These are phyloP conservation scores for Tipula helvola DNA, from an alignment of 2,888 invertebrate genomes.

Conservation along the genomic window DNA sequence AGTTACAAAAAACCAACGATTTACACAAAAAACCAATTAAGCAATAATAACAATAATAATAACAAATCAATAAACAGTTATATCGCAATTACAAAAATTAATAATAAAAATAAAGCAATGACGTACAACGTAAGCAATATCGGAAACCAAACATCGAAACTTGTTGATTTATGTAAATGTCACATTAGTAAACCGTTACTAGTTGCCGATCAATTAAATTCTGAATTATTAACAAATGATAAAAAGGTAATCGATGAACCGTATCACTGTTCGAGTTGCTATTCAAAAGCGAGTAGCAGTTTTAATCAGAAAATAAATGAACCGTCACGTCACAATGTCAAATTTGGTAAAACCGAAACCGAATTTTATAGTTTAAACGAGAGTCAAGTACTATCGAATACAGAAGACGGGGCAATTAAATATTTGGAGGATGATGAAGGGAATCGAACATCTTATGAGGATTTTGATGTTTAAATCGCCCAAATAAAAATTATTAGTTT, in stretches of 20 bases:
- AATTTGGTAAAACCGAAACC: conserved; percentile 5
- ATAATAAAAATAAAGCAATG: background rate
- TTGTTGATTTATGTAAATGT: background rate
- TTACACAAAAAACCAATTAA: background rate
- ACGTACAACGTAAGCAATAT: background rate
- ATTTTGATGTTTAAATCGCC: background rate
- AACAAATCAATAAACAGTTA: background rate
- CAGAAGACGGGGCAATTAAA: background rate
- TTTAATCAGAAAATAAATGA: background rate
- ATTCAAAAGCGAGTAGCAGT: background rate
- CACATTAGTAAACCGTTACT: background rate
- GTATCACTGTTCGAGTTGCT: background rate
- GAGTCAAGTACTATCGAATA: background rate
- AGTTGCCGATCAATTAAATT: background rate
- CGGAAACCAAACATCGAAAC: background rate
- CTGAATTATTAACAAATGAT: background rate
- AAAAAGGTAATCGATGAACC: background rate
- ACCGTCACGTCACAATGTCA: background rate
- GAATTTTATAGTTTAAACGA: conserved; percentile 5
- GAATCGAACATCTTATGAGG: background rate
- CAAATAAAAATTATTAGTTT: background rate
- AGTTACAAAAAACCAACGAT: conserved; percentile 15
- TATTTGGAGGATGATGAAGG: conserved; percentile 5
- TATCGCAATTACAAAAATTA: background rate
- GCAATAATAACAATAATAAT: background rate